phyloP scores from a whole-genome alignment of 2,797 vertebrate species.

The Cyclura pinguis region DNA sequence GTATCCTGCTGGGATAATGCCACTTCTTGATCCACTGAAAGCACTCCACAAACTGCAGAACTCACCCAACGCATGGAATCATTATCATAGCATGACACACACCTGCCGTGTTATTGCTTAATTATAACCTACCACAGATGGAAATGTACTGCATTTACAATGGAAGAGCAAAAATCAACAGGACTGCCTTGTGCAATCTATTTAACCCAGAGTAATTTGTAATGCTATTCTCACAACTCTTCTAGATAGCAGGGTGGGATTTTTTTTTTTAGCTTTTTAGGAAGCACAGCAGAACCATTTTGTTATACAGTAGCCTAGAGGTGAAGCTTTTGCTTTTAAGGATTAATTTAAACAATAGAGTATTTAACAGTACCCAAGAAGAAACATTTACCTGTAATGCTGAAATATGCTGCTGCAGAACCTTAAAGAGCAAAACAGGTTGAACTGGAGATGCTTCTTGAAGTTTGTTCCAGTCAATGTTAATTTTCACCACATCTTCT shows the following conservation, averaged over 20 bases:
- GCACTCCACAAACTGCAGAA: conserved; percentile 84
- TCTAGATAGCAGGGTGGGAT: conserved; percentile 37
- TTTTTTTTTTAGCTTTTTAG: conserved; percentile 24
- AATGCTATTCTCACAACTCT: conserved; percentile 65
- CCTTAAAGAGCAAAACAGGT: conserved; percentile 81
- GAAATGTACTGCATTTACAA: conserved; percentile 82
- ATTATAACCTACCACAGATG: conserved; percentile 86
- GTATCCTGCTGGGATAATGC: conserved; percentile 87
- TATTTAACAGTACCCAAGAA: conserved; percentile 49
- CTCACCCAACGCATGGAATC: conserved; percentile 87
- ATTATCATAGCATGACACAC: conserved; percentile 87
- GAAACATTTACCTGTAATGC: conserved; percentile 91
- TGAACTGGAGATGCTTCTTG: conserved; percentile 80
- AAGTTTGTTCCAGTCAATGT: conserved; percentile 82
- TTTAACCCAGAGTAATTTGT: conserved; percentile 61
- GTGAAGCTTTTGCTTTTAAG: conserved; percentile 57
- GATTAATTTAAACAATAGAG: conserved; percentile 56
- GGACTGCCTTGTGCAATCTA: conserved; percentile 77
- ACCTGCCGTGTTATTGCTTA: conserved; percentile 89
- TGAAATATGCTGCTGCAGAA: conserved; percentile 89
- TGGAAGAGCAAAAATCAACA: conserved; percentile 80
- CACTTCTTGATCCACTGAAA: conserved; percentile 87
- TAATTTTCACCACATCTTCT: conserved; percentile 88
- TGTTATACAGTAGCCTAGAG: background rate
- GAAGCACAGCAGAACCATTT: conserved; percentile 55